These are phyloP conservation scores for Dicentrarchus labrax DNA, from an alignment of 2,113 vertebrate species.

Conservation along the genomic window DNA sequence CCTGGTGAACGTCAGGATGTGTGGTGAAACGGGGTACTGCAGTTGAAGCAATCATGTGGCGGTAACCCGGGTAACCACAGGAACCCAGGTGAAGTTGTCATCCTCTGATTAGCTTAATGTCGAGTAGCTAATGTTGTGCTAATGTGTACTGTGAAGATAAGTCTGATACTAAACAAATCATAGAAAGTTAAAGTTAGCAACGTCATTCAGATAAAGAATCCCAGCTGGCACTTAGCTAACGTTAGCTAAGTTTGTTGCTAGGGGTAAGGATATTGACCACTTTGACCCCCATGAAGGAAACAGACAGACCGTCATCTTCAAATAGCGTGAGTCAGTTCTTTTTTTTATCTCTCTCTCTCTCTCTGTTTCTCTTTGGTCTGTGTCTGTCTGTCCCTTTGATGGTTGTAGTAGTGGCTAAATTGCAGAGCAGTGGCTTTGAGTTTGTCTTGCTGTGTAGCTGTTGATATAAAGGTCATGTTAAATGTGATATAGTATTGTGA, in stretches of 20 bases:
- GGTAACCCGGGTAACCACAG: too few species aligned
- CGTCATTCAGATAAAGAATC: too few species aligned
- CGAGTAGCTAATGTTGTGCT: background rate
- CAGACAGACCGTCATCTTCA: background rate
- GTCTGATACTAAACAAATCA: too few species aligned
- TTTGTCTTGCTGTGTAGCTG: background rate
- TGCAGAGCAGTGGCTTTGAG: background rate
- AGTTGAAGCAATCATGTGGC: too few species aligned
- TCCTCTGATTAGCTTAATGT: background rate
- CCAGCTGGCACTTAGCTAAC: too few species aligned
- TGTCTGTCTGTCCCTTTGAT: background rate
- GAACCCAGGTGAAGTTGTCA: background rate
- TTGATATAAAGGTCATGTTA: background rate
- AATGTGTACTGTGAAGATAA: too few species aligned
- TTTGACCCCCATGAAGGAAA: background rate
- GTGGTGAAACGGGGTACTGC: too few species aligned
- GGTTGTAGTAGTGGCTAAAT: background rate
- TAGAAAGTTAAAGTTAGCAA: too few species aligned
- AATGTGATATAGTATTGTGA: too few species aligned
- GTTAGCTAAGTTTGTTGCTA: too few species aligned
- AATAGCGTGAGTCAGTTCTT: background rate
- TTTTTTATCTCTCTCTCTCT: background rate
- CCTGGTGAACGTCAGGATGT: too few species aligned
- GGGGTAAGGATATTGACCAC: background rate
- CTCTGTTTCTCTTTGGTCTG: background rate